Conservation (phyloP, 2,797 vertebrate genomes). For the Notamacropus eugenii region DNA sequence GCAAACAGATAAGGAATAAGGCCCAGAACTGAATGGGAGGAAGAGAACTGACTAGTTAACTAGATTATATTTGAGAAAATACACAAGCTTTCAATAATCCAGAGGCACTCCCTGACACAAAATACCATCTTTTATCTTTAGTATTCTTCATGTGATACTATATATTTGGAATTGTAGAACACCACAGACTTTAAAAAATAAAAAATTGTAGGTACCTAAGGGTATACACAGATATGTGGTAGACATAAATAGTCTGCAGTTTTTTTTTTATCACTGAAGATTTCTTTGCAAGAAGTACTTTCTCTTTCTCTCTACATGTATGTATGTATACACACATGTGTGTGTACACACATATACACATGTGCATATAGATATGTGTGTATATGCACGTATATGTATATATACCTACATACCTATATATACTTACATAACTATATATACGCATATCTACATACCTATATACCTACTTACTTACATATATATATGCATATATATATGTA, state of each 20-base stretch:
- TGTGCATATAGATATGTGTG: too few species aligned
- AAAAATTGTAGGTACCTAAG: neutral
- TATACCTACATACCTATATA: too few species aligned
- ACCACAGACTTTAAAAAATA: neutral
- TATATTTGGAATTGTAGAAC: neutral
- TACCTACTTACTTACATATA: too few species aligned
- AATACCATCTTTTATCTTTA: neutral
- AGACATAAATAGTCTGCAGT: neutral
- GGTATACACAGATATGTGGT: neutral
- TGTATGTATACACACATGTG: neutral
- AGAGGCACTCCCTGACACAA: neutral
- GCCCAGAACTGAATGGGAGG: neutral
- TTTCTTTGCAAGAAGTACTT: neutral
- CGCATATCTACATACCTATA: too few species aligned
- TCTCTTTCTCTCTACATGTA: neutral
- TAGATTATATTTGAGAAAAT: neutral
- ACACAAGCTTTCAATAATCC: neutral
- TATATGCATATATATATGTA: too few species aligned
- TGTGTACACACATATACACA: too few species aligned
- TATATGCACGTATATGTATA: too few species aligned
- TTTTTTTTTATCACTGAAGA: neutral
- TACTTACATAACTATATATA: too few species aligned
- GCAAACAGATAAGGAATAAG: neutral
- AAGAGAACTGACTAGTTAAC: neutral
- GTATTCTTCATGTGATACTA: neutral